phyloP scores from a whole-genome alignment of 2,797 vertebrate genomes.

The Channallabes apus region DNA sequence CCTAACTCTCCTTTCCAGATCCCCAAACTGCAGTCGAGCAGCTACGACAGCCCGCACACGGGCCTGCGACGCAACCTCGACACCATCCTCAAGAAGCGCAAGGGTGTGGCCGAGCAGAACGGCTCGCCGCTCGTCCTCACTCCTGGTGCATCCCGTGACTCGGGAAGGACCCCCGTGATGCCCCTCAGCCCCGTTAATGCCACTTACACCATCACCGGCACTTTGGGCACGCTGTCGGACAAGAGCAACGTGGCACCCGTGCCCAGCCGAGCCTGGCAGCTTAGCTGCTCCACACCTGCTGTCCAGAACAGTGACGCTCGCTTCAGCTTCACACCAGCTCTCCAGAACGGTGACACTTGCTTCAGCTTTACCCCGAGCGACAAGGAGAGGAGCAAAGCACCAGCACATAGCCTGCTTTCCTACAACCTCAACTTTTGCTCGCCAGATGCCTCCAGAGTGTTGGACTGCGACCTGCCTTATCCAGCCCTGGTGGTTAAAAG shows the following conservation, averaged over 20 bases:
- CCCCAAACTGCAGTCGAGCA: slow-evolving; percentile 79
- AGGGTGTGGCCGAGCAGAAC: slow-evolving; percentile 31
- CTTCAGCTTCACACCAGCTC: slow-evolving; percentile 58
- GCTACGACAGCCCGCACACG: slow-evolving; percentile 78
- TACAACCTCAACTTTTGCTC: slow-evolving; percentile 72
- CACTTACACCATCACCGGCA: slow-evolving; percentile 69
- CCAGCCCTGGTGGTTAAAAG: slow-evolving; percentile 73
- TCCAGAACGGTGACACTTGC: slow-evolving; percentile 58
- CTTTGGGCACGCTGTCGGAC: slow-evolving; percentile 57
- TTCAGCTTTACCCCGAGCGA: slow-evolving; percentile 58
- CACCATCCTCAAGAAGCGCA: slow-evolving; percentile 77
- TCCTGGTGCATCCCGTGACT: slow-evolving; percentile 56
- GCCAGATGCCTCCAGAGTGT: slow-evolving; percentile 49
- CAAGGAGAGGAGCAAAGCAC: slow-evolving; percentile 33
- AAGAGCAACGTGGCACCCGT: slow-evolving; percentile 38
- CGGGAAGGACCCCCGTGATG: slow-evolving; percentile 47
- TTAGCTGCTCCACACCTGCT: slow-evolving; percentile 63
- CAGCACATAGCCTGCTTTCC: slow-evolving; percentile 54
- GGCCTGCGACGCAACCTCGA: slow-evolving; percentile 77
- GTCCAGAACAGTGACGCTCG: slow-evolving; percentile 59
- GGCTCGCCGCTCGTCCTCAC: slow-evolving; percentile 26
- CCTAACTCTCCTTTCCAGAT: slow-evolving; percentile 80
- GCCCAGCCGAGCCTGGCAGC: slow-evolving; percentile 41
- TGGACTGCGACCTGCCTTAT: slow-evolving; percentile 65
- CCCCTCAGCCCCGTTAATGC: slow-evolving; percentile 59